These are phyloP conservation scores for Semotilus atromaculatus DNA, from an alignment of 2,797 vertebrate species.

Conservation along the genomic window DNA sequence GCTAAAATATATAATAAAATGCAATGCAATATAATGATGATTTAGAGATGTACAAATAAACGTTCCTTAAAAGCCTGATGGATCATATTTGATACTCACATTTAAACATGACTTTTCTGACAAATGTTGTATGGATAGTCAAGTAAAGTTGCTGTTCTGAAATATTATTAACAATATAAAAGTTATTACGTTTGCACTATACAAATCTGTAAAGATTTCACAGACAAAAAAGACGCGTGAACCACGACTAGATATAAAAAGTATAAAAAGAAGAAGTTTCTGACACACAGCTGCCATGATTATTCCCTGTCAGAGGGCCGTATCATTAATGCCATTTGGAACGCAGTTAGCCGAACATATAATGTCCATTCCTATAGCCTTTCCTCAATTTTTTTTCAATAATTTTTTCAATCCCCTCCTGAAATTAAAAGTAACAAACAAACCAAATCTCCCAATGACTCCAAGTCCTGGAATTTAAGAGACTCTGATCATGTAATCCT, in stretches of 20 bases:
- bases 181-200: too few relatives aligned
- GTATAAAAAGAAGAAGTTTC: too few relatives aligned
- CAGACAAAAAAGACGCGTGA: too few relatives aligned
- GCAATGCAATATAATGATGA: not conserved
- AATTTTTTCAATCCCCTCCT: not conserved
- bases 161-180: too few relatives aligned
- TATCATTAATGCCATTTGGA: not conserved
- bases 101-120: too few relatives aligned
- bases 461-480: conserved; percentile 11
- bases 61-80: too few relatives aligned
- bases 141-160: too few relatives aligned
- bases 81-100: too few relatives aligned
- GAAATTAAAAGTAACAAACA: conserved; percentile 4
- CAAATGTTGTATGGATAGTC: too few relatives aligned
- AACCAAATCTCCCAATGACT: not conserved
- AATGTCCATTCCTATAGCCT: not conserved
- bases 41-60: not conserved
- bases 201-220: too few relatives aligned
- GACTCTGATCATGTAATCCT: conserved; percentile 52
- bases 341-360: not conserved
- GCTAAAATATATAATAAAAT: too few relatives aligned
- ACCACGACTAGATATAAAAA: too few relatives aligned
- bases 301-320: not conserved
- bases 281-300: not conserved
- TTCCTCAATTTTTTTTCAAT: not conserved